Evolutionary conservation across 2,113 vertebrate species (phyloP), one percentile per base, ranked within the genome.

Genomic region (Malurus elegans): DNA sequence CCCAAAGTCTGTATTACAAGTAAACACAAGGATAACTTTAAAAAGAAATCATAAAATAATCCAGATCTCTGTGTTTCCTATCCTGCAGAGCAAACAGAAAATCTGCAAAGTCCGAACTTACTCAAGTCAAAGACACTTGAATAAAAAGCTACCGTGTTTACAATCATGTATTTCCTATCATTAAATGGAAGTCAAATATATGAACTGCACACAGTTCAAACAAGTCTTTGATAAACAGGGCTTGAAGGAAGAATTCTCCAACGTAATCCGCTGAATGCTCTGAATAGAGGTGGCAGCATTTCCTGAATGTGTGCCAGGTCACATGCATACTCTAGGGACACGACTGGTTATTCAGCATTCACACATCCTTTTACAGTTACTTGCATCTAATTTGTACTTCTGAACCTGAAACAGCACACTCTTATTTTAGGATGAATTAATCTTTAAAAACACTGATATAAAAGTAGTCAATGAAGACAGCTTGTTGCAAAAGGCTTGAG

Each of bases 221-320:
- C 42, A 67, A 79, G 64, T 56, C 60, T 93, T 70, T 80, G 38
- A 95, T 62, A 85, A 90, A 79, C 23, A 83, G 18, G 23, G 28
- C 47, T n/a, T n/a, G 53, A 73, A 86, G 44, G 54, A 92, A 75
- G 71, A 88, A 73, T 73, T 93, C 79, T 93, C 6, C 0, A 83
- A 86, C 58, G 69, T 96, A 70, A 90, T 93, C 94, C 80, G 79
- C 88, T 83, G 81, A 85, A 36, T 56, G 67, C 81, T 80, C 21
- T 90, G 88, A 94, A 88, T 20, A 76, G 71, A 91, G 84, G 72
- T 32, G 47, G 88, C 82, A 96, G 86, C 71, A 88, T 74, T 36
- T 90, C 75, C 72, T 78, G 79, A 71, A 18, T 1, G 8, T 12
- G 18, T 42, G 86, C 96, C 94, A 95, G 79, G 82, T 93, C 86